phyloP scores from a whole-genome alignment of 2,113 vertebrate genomes.

The Ariopsis seemanni region DNA sequence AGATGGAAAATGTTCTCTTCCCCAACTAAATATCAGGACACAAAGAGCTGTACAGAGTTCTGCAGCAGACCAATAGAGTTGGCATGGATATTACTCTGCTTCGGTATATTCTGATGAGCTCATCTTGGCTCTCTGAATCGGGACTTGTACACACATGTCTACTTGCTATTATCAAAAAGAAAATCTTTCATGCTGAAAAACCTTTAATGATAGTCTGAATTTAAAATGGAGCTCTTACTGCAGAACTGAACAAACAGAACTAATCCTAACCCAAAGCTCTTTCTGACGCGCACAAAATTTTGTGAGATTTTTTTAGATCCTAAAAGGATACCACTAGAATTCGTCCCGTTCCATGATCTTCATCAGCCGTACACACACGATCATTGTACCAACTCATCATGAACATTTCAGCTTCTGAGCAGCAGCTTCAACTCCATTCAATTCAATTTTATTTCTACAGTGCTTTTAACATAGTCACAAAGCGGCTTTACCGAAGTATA shows the following conservation, averaged over 20 bases:
- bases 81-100: slow-evolving; percentile 16
- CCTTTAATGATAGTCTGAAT: not conserved
- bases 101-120: not conserved
- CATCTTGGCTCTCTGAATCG: slow-evolving; percentile 8
- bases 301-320: not conserved
- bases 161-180: not conserved
- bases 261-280: not conserved
- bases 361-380: not conserved
- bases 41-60: not conserved
- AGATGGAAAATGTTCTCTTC: slow-evolving; percentile 10
- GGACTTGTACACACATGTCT: not conserved
- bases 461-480: too few species aligned
- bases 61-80: not conserved
- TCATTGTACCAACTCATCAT: slow-evolving; percentile 29
- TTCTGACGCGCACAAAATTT: not conserved
- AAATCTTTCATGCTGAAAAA: slow-evolving; percentile 30
- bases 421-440: slow-evolving; percentile 57
- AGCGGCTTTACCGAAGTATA: too few species aligned
- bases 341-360: not conserved
- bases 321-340: not conserved
- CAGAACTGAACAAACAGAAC: slow-evolving; percentile 1
- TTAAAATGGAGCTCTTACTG: not conserved
- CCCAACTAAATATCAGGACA: not conserved
- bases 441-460: too few species aligned
- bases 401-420: slow-evolving; percentile 66